Evolutionary conservation across 2,113 vertebrate genomes (phyloP).

Genomic region (Otolemur garnettii): DNA sequence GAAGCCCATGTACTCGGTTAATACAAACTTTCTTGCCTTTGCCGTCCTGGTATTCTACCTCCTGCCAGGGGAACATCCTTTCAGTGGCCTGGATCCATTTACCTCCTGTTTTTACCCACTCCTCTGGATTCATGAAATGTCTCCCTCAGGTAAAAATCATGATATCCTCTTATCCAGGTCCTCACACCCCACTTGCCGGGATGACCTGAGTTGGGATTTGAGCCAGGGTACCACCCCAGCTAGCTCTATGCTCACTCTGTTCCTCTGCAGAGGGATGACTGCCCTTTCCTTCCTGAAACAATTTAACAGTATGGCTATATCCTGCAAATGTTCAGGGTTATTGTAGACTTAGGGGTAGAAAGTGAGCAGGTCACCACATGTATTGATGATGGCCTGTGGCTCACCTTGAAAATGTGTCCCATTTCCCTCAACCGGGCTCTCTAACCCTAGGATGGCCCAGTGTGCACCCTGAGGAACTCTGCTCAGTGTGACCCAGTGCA

Average conservation of each 20-base stretch:
- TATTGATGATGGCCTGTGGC: not conserved
- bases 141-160: not conserved
- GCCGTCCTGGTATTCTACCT: not conserved
- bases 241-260: not conserved
- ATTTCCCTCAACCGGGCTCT: not conserved
- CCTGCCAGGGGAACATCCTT: not conserved
- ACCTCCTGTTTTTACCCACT: not conserved
- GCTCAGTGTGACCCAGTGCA: not conserved
- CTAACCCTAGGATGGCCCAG: not conserved
- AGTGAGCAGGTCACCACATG: not conserved
- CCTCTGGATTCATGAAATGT: not conserved
- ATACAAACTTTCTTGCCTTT: not conserved
- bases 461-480: not conserved
- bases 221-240: not conserved
- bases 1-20: not conserved
- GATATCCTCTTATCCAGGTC: not conserved
- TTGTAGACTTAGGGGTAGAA: not conserved
- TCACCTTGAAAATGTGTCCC: not conserved
- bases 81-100: not conserved
- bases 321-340: not conserved
- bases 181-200: not conserved
- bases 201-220: constrained; percentile 16
- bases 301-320: not conserved
- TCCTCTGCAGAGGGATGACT: not conserved
- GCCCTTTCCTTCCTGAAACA: not conserved